Conservation (phyloP, 2,113 vertebrate genomes). For the Panthera leo region DNA sequence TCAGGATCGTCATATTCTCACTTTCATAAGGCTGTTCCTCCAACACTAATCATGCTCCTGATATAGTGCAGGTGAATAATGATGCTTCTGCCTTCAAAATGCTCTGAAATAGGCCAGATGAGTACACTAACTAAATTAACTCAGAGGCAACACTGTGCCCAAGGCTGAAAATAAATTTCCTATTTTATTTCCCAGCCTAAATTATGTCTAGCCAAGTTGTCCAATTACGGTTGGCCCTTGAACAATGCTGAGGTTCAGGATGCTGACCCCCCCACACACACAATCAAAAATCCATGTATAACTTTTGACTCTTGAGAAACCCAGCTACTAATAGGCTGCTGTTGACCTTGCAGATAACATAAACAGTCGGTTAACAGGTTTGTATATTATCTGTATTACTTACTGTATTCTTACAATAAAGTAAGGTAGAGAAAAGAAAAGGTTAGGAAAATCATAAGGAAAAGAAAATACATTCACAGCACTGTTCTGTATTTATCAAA, state of each 20-base stretch:
- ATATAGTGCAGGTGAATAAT: not conserved
- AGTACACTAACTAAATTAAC: not conserved
- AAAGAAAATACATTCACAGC: not conserved
- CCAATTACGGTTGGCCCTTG: not conserved
- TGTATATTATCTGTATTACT: not conserved
- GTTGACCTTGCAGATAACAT: not conserved
- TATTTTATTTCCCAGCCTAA: conserved; percentile 34
- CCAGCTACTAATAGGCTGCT: not conserved
- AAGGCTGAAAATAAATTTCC: not conserved
- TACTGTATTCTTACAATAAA: not conserved
- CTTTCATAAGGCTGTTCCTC: not conserved
- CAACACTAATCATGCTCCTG: not conserved
- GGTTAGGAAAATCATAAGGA: not conserved
- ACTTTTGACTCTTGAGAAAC: not conserved
- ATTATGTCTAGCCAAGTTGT: not conserved
- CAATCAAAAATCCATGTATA: not conserved
- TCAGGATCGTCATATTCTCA: not conserved
- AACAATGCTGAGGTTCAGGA: not conserved
- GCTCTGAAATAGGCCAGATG: not conserved
- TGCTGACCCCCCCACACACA: not conserved
- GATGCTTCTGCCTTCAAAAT: not conserved
- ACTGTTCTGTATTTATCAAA: not conserved
- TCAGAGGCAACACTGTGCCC: not conserved
- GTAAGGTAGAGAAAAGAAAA: not conserved
- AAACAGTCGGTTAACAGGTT: not conserved